These are phyloP conservation scores for Sinocyclocheilus rhinocerous DNA, from an alignment of 2,113 vertebrate genomes.

Conservation along the genomic window DNA sequence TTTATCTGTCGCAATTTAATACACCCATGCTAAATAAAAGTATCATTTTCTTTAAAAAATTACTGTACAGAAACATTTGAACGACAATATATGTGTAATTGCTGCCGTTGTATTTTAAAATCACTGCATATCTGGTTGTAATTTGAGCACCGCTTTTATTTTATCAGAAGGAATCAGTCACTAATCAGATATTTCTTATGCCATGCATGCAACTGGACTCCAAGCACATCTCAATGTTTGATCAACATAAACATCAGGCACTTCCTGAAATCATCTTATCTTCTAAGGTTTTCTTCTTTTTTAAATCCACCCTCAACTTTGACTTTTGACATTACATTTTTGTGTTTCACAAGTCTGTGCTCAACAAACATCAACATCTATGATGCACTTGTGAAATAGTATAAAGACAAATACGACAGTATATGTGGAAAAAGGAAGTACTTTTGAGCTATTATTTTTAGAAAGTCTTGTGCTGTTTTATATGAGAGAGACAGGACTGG, in stretches of 20 bases:
- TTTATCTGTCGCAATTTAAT: no score
- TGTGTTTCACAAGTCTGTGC: background rate
- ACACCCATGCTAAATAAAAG: no score
- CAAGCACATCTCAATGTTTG: background rate
- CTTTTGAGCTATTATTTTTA: background rate
- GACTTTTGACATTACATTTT: background rate
- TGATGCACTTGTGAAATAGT: no score
- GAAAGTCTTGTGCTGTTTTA: background rate
- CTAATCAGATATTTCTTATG: background rate
- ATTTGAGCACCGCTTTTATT: no score
- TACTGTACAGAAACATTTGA: no score
- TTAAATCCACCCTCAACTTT: background rate
- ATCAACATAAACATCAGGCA: conserved; percentile 13
- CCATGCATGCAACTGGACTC: background rate
- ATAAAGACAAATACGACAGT: background rate
- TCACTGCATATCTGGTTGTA: no score
- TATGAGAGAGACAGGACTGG: background rate
- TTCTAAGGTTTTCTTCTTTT: background rate
- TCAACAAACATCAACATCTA: background rate
- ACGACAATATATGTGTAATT: no score
- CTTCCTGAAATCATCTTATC: conserved; percentile 38
- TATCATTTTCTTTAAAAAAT: no score
- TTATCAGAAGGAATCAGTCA: no score
- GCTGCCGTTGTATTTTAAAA: no score
- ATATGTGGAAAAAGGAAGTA: background rate